These are phyloP conservation scores for Euglossa dilemma DNA, from an alignment of 1,140 invertebrate genomes.

Conservation along the genomic window DNA sequence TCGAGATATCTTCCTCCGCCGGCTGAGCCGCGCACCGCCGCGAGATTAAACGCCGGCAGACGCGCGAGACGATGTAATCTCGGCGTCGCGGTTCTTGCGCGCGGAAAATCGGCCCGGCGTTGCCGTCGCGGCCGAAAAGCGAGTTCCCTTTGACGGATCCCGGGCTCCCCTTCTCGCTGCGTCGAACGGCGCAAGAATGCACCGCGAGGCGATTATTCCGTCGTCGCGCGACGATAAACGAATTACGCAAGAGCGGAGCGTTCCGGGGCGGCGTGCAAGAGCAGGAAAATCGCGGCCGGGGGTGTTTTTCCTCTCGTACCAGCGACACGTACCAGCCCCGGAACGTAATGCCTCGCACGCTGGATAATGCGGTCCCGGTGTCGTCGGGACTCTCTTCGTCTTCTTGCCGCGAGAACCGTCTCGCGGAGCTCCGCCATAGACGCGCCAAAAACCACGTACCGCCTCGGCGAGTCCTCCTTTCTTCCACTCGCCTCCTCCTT, in stretches of 20 bases:
- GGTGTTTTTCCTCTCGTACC: constrained; percentile 26
- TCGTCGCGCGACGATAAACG: constrained; percentile 15
- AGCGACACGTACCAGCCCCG: neutral
- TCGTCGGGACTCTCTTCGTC: constrained; percentile 63
- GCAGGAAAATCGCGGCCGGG: neutral
- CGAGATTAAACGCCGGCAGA: constrained; percentile 29
- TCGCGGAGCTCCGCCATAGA: constrained; percentile 17
- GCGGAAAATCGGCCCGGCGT: neutral
- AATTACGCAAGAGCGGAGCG: neutral
- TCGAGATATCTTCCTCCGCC: constrained; percentile 19
- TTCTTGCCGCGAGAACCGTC: constrained; percentile 59
- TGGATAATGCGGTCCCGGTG: constrained; percentile 68
- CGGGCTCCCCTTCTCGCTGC: neutral
- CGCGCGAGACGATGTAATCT: constrained; percentile 21
- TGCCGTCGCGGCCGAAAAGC: neutral
- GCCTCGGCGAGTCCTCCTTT: neutral
- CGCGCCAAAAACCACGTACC: constrained; percentile 60
- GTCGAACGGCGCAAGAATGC: neutral
- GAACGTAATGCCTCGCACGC: constrained; percentile 63
- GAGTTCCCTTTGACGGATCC: constrained; percentile 2
- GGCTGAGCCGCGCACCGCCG: neutral
- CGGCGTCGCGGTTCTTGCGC: neutral
- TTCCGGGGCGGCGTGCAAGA: neutral
- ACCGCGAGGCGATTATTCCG: neutral
- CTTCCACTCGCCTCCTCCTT: neutral